These are phyloP conservation scores for Teleiodes luculella DNA, from an alignment of 2,888 invertebrate genomes.

Conservation along the genomic window DNA sequence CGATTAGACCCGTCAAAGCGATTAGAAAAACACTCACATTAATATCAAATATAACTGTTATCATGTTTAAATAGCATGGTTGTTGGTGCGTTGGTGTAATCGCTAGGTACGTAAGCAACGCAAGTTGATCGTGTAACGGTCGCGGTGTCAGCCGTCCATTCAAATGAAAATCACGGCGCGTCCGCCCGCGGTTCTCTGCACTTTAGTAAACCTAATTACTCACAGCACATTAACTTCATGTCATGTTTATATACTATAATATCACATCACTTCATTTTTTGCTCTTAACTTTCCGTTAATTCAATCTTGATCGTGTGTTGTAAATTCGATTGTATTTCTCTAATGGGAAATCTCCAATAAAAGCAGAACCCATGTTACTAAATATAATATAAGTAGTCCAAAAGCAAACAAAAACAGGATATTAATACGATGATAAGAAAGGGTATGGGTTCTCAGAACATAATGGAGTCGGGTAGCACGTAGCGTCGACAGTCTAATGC, in stretches of 20 bases:
- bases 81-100: slow-evolving; percentile 33
- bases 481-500: slow-evolving; percentile 29
- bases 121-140: slow-evolving; percentile 54
- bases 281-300: slow-evolving; percentile 11
- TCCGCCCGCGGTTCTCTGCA: slow-evolving; percentile 47
- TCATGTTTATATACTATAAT: slow-evolving; percentile 35
- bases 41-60: slow-evolving; percentile 26
- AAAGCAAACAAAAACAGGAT: slow-evolving; percentile 34
- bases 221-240: slow-evolving; percentile 48
- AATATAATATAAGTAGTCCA: no score
- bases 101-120: slow-evolving; percentile 25
- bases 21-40: slow-evolving; percentile 13
- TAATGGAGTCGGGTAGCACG: slow-evolving; percentile 37
- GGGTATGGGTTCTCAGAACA: slow-evolving; percentile 38
- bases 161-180: slow-evolving; percentile 48
- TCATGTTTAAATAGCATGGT: slow-evolving; percentile 31
- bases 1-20: slow-evolving; percentile 13
- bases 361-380: no score
- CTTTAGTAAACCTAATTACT: slow-evolving; percentile 46
- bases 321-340: no score
- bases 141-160: slow-evolving; percentile 48
- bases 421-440: slow-evolving; percentile 31
- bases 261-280: slow-evolving; percentile 17
- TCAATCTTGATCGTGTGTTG: no score
- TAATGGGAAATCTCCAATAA: no score